Evolutionary conservation across 2,888 invertebrate species (phyloP), one percentile per base, ranked within the genome.

Genomic region (Maniola hyperantus): DNA sequence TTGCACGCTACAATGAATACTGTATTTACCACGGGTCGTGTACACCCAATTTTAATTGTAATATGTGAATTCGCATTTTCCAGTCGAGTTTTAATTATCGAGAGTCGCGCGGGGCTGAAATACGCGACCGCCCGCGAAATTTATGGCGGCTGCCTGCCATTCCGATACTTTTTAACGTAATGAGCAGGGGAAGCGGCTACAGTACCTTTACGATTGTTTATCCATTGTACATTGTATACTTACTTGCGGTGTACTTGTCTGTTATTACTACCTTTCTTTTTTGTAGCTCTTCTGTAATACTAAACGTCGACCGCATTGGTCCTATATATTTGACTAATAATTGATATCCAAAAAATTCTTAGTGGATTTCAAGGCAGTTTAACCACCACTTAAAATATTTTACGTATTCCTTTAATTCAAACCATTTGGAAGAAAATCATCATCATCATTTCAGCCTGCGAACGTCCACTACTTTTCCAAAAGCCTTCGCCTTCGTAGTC

Each of bases 51-150:
- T 89, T 89, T 90, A 92, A 92, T 92, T 91, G 91, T 90, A 89
- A 90, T 89, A 91, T 91, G 92, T 90, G 91, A 88, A 91, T 89
- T 90, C 83, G 83, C 82, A 83, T 87, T 88, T 90, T 86, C 84
- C 88, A 82, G 87, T 84, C 87, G 92, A 92, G 92, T 93, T 93
- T 93, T 93, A 93, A 93, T 93, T 92, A 93, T 90, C 89, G 84
- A 84, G 83, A 88, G 89, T 91, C 90, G 89, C 87, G 89, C 83
- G 82, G 82, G 85, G 82, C 79, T 92, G 92, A 92, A 83, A 87
- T 91, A 92, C 91, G 90, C 93, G 93, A 93, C 93, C 93, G 90
- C 93, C 85, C 84, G 85, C 88, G 80, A 85, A 91, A 93, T 92
- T 93, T 93, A 93, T 92, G 88, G 84, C 86, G 77, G 81, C 84